Conservation (phyloP, 2,113 vertebrate genomes). For the Thunnus thynnus region DNA sequence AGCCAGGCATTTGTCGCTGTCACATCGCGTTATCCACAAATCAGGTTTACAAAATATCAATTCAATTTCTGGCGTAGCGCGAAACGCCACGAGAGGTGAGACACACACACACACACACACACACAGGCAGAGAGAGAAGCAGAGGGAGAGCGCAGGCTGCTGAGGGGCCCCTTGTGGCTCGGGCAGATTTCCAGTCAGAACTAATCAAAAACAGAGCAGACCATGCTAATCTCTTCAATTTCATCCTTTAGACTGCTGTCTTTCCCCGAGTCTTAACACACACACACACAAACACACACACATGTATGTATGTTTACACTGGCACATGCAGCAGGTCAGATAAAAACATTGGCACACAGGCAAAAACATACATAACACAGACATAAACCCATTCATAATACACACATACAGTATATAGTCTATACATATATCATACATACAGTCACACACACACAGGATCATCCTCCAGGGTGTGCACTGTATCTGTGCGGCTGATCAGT, state of each 20-base stretch:
- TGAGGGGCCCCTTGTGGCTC: slow-evolving; percentile 94
- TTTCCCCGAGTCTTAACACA: slow-evolving; percentile 87
- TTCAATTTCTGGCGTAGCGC: slow-evolving; percentile 96
- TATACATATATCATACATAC: neutral
- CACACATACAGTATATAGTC: slow-evolving; percentile 14
- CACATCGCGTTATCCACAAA: slow-evolving; percentile 99
- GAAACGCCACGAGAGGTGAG: slow-evolving; percentile 68
- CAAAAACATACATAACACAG: slow-evolving; percentile 38
- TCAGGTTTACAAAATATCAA: slow-evolving; percentile 99
- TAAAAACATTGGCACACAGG: slow-evolving; percentile 52
- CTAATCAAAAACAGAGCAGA: slow-evolving; percentile 95
- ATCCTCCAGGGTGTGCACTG: neutral
- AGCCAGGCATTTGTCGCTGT: slow-evolving; percentile 99
- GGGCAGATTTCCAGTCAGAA: slow-evolving; percentile 94
- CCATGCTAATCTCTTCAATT: slow-evolving; percentile 96
- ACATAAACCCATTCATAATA: slow-evolving; percentile 28
- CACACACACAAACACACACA: slow-evolving; percentile 60
- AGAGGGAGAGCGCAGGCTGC: slow-evolving; percentile 77
- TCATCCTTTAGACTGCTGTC: slow-evolving; percentile 94
- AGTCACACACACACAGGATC: neutral
- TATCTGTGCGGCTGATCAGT: neutral
- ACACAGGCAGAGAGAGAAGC: slow-evolving; percentile 2
- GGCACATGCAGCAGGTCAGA: slow-evolving; percentile 43
- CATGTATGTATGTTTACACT: neutral
- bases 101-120: slow-evolving; percentile 5